Evolutionary conservation across 2,797 vertebrate species (phyloP).

Genomic region (Bovichtus diacanthus): DNA sequence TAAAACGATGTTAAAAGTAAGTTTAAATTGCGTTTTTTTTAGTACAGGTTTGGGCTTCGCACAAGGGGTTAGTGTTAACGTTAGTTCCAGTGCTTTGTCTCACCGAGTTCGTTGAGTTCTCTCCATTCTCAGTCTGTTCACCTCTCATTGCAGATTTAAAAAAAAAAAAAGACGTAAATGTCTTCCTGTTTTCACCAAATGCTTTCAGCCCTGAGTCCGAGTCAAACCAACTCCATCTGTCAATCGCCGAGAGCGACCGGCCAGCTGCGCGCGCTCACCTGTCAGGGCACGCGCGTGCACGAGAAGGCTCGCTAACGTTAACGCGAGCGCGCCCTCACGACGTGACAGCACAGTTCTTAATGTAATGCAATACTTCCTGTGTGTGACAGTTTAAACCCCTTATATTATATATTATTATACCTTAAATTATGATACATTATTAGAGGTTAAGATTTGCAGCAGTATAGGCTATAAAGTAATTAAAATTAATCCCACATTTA

Average conservation of each 20-base stretch:
- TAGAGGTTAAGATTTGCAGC: too few species aligned
- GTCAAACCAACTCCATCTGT: conserved; percentile 79
- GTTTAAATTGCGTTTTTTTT: background rate
- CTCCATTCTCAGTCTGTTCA: conserved; percentile 80
- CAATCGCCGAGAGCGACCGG: conserved; percentile 37
- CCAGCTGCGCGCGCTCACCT: conserved; percentile 59
- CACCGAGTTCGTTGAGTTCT: conserved; percentile 82
- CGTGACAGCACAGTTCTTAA: background rate
- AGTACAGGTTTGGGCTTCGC: conserved; percentile 5
- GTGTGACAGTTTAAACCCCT: conserved; percentile 3
- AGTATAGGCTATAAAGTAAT: too few species aligned
- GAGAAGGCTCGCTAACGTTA: rapidly evolving
- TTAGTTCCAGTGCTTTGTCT: too few species aligned
- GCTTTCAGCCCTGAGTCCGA: conserved; percentile 37
- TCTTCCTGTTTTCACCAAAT: conserved; percentile 47
- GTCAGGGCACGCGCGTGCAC: conserved; percentile 29
- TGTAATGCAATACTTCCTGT: background rate
- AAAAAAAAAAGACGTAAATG: conserved; percentile 20
- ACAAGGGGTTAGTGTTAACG: conserved; percentile 52
- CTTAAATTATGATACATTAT: too few species aligned
- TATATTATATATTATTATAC: too few species aligned
- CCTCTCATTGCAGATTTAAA: conserved; percentile 78
- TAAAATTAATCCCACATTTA: background rate
- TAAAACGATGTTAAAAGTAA: background rate
- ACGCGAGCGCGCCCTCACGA: conserved; percentile 29